Percentiles rank a stretch among this genome's conserved stretches.
These are phyloP conservation scores for Craniophora ligustri DNA, from an alignment of 2,888 invertebrate genomes.

Conservation along the genomic window DNA sequence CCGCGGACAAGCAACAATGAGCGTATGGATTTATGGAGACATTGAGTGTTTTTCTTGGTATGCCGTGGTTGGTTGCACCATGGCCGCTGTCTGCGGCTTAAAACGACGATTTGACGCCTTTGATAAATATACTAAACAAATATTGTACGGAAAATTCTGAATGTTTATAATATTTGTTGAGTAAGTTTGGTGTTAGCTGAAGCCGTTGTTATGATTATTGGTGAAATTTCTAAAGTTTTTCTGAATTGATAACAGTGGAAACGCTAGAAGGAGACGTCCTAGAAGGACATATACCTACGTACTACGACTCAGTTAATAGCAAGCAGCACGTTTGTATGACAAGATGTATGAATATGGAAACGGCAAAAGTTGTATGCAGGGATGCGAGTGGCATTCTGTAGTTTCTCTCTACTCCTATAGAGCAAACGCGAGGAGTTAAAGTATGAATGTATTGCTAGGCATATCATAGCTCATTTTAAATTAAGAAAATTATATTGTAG, in stretches of 20 bases:
- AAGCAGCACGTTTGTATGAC: no score
- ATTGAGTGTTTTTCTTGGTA: slow-evolving; percentile 78
- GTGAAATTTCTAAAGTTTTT: neutral
- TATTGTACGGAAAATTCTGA: neutral
- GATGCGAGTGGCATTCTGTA: no score
- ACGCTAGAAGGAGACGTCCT: no score
- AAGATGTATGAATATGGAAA: no score
- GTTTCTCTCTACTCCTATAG: no score
- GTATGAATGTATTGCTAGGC: no score
- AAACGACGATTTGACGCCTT: slow-evolving; percentile 21
- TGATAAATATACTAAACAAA: slow-evolving; percentile 23
- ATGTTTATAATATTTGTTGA: neutral
- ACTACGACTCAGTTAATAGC: no score
- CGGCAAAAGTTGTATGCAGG: no score
- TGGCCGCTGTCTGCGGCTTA: slow-evolving; percentile 6
- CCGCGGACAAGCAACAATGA: slow-evolving; percentile 63
- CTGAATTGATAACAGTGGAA: no score
- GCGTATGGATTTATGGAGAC: slow-evolving; percentile 71
- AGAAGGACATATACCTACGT: no score
- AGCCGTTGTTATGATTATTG: neutral
- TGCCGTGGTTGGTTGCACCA: slow-evolving; percentile 54
- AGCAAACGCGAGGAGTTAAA: no score
- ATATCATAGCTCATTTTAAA: no score
- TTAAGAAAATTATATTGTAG: neutral
- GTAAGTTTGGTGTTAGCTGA: neutral